These are phyloP conservation scores for Drosophila lowei DNA, from an alignment of 1,140 invertebrate species.

Conservation along the genomic window DNA sequence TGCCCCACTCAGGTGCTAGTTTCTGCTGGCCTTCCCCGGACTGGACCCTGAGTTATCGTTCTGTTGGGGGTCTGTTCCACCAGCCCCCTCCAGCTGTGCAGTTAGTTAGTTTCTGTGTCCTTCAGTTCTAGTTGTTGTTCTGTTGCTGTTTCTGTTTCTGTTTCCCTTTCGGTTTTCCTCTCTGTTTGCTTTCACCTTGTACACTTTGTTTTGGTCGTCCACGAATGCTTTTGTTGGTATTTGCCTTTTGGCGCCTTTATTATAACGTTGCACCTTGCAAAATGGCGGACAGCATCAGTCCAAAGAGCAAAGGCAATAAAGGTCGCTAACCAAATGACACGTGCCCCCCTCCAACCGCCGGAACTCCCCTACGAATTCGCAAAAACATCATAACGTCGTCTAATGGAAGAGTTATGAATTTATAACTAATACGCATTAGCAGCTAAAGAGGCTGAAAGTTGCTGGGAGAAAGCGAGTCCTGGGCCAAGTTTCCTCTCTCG, in stretches of 20 bases:
- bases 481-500: too few relatives aligned
- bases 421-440: constrained; percentile 71
- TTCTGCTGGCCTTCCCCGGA: constrained; percentile 55
- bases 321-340: constrained; percentile 36
- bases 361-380: background rate
- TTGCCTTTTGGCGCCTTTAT: constrained; percentile 78
- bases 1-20: constrained; percentile 69
- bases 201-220: constrained; percentile 49
- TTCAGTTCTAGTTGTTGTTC: constrained; percentile 45
- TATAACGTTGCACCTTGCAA: constrained; percentile 67
- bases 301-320: constrained; percentile 10
- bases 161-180: constrained; percentile 34
- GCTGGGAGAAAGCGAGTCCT: background rate
- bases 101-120: constrained; percentile 78
- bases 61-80: background rate
- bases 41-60: constrained; percentile 65
- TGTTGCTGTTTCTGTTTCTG: constrained; percentile 29
- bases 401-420: constrained; percentile 78
- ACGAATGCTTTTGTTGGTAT: constrained; percentile 60
- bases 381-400: constrained; percentile 2
- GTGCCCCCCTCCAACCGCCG: background rate
- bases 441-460: background rate
- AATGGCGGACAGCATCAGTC: constrained; percentile 19
- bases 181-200: constrained; percentile 48
- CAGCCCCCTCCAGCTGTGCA: constrained; percentile 23